phyloP scores from a whole-genome alignment of 2,888 invertebrate genomes.

The Nephrotoma guestfalica region DNA sequence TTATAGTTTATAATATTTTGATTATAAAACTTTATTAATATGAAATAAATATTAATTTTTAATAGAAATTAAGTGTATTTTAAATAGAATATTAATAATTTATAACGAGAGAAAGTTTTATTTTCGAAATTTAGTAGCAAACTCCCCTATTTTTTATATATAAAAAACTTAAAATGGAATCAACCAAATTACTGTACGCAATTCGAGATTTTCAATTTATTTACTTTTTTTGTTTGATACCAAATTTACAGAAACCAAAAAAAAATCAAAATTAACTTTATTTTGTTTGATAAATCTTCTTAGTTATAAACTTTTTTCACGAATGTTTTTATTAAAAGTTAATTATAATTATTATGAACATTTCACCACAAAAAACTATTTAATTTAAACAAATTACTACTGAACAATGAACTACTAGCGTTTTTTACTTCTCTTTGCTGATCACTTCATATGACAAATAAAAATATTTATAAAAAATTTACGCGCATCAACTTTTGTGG shows the following conservation, averaged over 20 bases:
- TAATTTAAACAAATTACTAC: neutral
- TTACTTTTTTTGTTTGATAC: conserved; percentile 1
- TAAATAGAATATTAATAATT: neutral
- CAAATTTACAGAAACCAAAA: neutral
- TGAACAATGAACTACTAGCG: neutral
- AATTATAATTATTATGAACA: neutral
- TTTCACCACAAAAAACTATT: neutral
- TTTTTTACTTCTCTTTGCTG: neutral
- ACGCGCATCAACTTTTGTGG: conserved; percentile 1
- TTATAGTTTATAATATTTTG: neutral
- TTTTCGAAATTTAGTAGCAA: neutral
- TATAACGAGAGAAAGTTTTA: neutral
- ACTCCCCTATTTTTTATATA: conserved; percentile 1
- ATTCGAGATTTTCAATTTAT: conserved; percentile 1
- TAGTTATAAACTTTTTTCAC: neutral
- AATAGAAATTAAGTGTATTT: neutral
- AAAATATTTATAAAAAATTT: neutral
- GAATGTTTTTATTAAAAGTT: neutral
- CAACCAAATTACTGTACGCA: conserved; percentile 3
- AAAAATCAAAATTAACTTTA: neutral
- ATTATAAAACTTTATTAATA: neutral
- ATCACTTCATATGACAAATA: neutral
- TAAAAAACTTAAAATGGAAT: neutral
- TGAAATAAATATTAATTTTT: neutral
- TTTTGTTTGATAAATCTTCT: neutral